Conservation (phyloP, 2,113 vertebrate species). For the Siniperca knerii region DNA sequence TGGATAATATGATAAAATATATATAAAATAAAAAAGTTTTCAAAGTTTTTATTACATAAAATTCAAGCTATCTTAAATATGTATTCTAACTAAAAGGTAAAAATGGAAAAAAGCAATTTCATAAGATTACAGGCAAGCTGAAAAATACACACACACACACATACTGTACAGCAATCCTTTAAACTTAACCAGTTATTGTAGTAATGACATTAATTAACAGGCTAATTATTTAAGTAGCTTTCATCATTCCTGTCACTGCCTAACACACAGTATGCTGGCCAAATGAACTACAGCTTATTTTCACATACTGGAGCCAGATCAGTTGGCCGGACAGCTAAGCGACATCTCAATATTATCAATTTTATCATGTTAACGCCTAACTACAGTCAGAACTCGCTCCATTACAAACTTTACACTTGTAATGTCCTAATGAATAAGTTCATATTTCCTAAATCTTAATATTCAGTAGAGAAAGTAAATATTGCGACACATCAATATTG, state of each 20-base stretch:
- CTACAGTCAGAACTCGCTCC: neutral
- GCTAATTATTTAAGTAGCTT: conserved; percentile 25
- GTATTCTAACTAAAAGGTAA: neutral
- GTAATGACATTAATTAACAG: conserved; percentile 12
- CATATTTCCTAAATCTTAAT: too few relatives aligned
- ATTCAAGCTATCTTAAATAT: conserved; percentile 7
- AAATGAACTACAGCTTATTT: conserved; percentile 18
- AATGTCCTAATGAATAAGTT: too few relatives aligned
- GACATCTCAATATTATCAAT: too few relatives aligned
- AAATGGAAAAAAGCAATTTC: neutral
- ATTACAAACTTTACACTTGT: too few relatives aligned
- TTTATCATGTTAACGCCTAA: neutral
- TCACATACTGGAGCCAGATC: neutral
- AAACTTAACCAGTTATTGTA: conserved; percentile 8
- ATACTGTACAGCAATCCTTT: neutral
- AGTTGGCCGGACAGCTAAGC: neutral
- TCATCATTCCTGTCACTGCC: neutral
- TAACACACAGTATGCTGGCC: neutral
- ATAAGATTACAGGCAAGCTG: neutral
- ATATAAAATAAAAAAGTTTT: neutral
- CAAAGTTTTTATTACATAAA: conserved; percentile 16
- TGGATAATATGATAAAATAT: neutral
- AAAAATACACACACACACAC: neutral
- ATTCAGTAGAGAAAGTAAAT: neutral
- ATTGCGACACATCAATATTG: neutral